phyloP scores from a whole-genome alignment of 2,113 vertebrate species.

The Urocitellus parryii region DNA sequence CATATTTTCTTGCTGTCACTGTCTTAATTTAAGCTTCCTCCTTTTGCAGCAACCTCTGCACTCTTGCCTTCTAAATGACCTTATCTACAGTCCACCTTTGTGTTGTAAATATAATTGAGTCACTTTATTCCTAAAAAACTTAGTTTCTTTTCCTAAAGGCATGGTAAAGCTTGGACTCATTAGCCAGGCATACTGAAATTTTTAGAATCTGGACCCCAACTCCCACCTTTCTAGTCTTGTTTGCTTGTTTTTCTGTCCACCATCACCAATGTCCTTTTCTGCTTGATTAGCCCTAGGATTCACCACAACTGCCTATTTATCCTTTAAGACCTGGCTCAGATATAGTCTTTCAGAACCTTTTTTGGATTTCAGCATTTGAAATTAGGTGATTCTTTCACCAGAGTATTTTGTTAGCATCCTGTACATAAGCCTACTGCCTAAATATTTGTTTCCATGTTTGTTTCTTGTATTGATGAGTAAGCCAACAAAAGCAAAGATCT shows the following conservation, averaged over 20 bases:
- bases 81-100: conserved; percentile 24
- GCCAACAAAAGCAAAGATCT: not conserved
- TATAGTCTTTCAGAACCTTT: conserved; percentile 44
- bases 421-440: not conserved
- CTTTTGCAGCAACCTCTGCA: not conserved
- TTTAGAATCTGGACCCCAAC: not conserved
- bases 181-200: not conserved
- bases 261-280: not conserved
- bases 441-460: conserved; percentile 48
- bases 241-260: not conserved
- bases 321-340: conserved; percentile 24
- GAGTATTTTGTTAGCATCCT: not conserved
- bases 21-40: conserved; percentile 28
- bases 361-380: conserved; percentile 27
- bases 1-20: not conserved
- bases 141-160: conserved; percentile 26
- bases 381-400: not conserved
- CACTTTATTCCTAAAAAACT: conserved; percentile 49
- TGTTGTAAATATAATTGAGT: conserved; percentile 37
- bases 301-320: not conserved
- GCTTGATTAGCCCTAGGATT: not conserved
- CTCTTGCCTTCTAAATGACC: conserved; percentile 24
- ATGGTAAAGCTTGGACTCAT: conserved; percentile 43
- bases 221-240: not conserved
- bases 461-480: conserved; percentile 39